Evolutionary conservation across 2,888 invertebrate genomes (phyloP).

Genomic region (Scaeva pyrastri): DNA sequence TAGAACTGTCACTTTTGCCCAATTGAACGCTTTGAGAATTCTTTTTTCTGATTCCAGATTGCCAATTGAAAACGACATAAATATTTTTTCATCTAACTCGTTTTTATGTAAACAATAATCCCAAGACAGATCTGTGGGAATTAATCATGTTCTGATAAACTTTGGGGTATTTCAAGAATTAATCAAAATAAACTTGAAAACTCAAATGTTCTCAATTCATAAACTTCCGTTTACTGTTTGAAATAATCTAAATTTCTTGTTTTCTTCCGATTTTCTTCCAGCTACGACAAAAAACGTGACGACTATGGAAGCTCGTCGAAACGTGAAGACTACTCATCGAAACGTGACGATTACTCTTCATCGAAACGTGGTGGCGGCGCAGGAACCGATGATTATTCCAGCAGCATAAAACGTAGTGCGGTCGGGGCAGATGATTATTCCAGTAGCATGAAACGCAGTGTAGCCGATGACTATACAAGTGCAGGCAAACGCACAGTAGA

Average conservation of each 20-base stretch:
- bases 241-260: not conserved
- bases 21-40: too few species aligned
- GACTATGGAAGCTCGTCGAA: conserved; percentile 78
- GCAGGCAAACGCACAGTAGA: conserved; percentile 79
- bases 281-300: conserved; percentile 82
- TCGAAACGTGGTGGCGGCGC: conserved; percentile 77
- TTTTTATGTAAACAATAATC: too few species aligned
- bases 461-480: conserved; percentile 80
- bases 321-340: conserved; percentile 79
- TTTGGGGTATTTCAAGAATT: too few species aligned
- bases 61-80: too few species aligned
- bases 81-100: too few species aligned
- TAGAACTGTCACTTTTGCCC: too few species aligned
- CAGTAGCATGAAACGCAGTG: conserved; percentile 78
- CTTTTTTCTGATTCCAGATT: too few species aligned
- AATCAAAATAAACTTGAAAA: too few species aligned
- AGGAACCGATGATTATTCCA: conserved; percentile 73
- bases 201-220: too few species aligned
- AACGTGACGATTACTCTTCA: conserved; percentile 81
- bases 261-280: conserved; percentile 40
- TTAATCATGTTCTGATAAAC: too few species aligned
- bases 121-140: too few species aligned
- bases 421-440: conserved; percentile 77
- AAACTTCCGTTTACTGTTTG: too few species aligned
- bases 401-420: conserved; percentile 78